phyloP scores from a whole-genome alignment of 2,113 vertebrate genomes.

The Hystrix brachyura region DNA sequence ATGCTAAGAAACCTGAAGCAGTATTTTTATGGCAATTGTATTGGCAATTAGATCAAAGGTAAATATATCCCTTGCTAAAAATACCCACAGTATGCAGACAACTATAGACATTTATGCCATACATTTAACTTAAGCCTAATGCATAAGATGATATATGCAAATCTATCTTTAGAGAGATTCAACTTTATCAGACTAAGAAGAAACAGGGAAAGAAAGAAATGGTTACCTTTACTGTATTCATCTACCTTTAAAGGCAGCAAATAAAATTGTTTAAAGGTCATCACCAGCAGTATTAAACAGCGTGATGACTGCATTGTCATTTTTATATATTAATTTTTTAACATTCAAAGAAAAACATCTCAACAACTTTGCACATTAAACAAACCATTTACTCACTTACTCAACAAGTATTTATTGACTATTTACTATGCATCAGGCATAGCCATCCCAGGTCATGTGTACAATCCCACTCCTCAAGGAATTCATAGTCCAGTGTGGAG shows the following conservation, averaged over 20 bases:
- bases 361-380: neutral
- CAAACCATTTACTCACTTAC: neutral
- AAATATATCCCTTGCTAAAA: slow-evolving; percentile 60
- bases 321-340: neutral
- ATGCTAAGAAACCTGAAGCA: neutral
- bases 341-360: slow-evolving; percentile 16
- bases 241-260: neutral
- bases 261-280: neutral
- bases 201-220: neutral
- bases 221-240: neutral
- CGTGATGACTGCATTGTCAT: neutral
- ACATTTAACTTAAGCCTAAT: slow-evolving; percentile 62
- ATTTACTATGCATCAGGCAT: neutral
- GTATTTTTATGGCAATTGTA: neutral
- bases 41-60: slow-evolving; percentile 13
- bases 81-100: slow-evolving; percentile 25
- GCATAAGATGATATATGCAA: neutral
- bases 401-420: neutral
- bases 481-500: neutral
- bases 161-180: slow-evolving; percentile 23
- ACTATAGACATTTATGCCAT: slow-evolving; percentile 3
- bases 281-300: neutral
- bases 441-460: neutral
- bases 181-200: neutral
- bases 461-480: neutral